Conservation (phyloP, 2,113 vertebrate species). For the Pterocles orientalis region DNA sequence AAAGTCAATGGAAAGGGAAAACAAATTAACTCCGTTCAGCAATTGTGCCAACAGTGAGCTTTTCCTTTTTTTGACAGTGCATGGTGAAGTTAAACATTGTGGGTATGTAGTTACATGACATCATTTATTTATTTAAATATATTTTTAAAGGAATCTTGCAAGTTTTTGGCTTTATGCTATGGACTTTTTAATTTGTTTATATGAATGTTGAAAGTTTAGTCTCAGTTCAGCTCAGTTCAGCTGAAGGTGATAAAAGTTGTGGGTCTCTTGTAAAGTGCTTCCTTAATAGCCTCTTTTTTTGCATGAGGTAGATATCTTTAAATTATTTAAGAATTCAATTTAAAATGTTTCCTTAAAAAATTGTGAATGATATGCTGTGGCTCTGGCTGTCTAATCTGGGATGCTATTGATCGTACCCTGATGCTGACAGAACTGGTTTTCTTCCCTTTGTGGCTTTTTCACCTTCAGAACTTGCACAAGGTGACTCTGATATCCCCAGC, state of each 20-base stretch:
- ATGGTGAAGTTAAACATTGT: background rate
- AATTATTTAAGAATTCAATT: conserved; percentile 52
- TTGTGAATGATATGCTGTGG: background rate
- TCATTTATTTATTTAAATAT: background rate
- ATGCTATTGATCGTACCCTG: conserved; percentile 41
- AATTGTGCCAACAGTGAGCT: background rate
- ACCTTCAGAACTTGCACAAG: conserved; percentile 3
- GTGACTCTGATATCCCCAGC: background rate
- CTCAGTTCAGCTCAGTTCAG: conserved; percentile 3
- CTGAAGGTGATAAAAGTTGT: conserved; percentile 2
- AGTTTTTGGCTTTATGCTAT: background rate
- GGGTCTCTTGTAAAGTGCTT: background rate
- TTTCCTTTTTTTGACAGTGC: background rate
- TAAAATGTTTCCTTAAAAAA: background rate
- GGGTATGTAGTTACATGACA: background rate
- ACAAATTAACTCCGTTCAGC: background rate
- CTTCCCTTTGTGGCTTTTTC: conserved; percentile 50
- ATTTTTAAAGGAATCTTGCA: background rate
- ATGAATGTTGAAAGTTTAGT: background rate
- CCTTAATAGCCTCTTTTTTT: background rate
- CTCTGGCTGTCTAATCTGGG: conserved; percentile 12
- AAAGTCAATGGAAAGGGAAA: background rate
- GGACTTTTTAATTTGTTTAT: background rate
- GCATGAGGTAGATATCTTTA: background rate
- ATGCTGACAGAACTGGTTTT: conserved; percentile 30